Evolutionary conservation across 2,888 invertebrate species (phyloP).

Genomic region (Atethmia centrago): DNA sequence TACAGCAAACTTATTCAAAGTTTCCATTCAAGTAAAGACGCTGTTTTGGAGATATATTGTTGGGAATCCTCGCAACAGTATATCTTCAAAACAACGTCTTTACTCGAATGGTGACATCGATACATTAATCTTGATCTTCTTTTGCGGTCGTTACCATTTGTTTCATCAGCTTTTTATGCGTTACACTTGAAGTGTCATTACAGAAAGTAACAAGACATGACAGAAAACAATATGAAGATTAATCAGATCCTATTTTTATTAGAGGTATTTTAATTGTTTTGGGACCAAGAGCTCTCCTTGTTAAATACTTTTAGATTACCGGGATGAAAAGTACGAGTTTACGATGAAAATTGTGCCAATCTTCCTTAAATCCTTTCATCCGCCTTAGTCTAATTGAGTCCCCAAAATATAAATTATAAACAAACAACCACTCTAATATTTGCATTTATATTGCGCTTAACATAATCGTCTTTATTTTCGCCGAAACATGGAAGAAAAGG

Average conservation of each 20-base stretch:
- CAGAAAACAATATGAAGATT: no score
- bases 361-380: slow-evolving; percentile 22
- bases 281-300: neutral
- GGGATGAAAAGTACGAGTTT: slow-evolving; percentile 1
- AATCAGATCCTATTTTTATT: neutral
- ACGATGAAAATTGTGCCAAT: slow-evolving; percentile 6
- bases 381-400: slow-evolving; percentile 20
- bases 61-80: slow-evolving; percentile 3
- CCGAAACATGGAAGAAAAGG: neutral
- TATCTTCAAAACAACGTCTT: neutral
- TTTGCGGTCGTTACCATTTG: slow-evolving; percentile 11
- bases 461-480: slow-evolving; percentile 4
- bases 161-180: slow-evolving; percentile 4
- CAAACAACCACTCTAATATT: slow-evolving; percentile 25
- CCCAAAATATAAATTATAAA: slow-evolving; percentile 26
- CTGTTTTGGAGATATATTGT: no score
- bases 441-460: slow-evolving; percentile 25
- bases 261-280: neutral
- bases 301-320: slow-evolving; percentile 2
- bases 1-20: no score
- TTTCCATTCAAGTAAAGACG: no score
- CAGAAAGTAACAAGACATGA: neutral
- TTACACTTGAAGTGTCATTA: neutral
- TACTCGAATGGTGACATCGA: neutral
- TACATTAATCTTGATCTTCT: slow-evolving; percentile 24